Conservation (phyloP, 2,113 vertebrate species). For the Amblyopsis rosae region DNA sequence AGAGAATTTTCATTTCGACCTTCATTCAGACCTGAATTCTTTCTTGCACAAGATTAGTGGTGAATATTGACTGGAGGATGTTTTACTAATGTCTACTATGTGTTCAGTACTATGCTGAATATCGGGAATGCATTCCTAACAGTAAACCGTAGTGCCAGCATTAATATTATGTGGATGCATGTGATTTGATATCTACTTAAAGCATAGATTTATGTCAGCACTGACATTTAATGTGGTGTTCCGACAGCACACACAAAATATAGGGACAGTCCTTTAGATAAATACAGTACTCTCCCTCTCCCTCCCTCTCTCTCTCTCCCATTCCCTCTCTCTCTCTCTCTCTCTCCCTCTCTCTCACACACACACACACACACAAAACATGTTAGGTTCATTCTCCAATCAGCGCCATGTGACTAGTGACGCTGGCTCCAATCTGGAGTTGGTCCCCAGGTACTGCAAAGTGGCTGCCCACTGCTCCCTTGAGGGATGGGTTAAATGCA, state of each 20-base stretch:
- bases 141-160: background rate
- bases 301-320: background rate
- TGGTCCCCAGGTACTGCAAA: too few relatives aligned
- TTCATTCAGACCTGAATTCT: background rate
- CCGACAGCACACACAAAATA: background rate
- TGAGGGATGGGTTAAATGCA: too few relatives aligned
- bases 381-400: too few relatives aligned
- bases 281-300: too few relatives aligned
- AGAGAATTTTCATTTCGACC: too few relatives aligned
- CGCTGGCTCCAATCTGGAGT: too few relatives aligned
- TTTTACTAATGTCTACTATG: background rate
- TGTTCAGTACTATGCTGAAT: conserved; percentile 6
- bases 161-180: background rate
- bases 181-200: conserved; percentile 9
- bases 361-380: conserved; percentile 1
- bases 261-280: background rate
- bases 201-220: conserved; percentile 1
- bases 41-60: conserved; percentile 11
- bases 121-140: conserved; percentile 30
- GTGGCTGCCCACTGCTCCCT: too few relatives aligned
- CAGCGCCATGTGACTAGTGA: too few relatives aligned
- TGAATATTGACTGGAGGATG: background rate
- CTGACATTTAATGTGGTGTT: conserved; percentile 7
- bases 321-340: background rate
- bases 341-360: background rate